phyloP scores from a whole-genome alignment of 2,797 vertebrate genomes.

The Tarsius wallacei region DNA sequence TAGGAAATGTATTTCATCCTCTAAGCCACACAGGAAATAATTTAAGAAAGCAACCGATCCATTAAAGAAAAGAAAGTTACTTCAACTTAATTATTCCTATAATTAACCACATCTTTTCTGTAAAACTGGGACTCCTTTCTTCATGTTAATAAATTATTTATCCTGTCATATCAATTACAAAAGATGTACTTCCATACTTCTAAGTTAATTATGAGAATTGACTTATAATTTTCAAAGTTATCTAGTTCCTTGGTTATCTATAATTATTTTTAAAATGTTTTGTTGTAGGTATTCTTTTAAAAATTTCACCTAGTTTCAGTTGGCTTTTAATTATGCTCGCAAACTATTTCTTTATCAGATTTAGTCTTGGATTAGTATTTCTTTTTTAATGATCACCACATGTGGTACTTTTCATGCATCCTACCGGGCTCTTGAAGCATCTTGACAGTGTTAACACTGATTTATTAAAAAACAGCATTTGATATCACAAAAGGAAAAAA shows the following conservation, averaged over 20 bases:
- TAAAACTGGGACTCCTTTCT: background rate
- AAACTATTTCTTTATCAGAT: background rate
- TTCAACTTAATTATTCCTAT: background rate
- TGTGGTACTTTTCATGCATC: background rate
- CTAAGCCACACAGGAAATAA: slow-evolving; percentile 48
- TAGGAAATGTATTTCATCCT: slow-evolving; percentile 3
- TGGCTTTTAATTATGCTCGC: slow-evolving; percentile 7
- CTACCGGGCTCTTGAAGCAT: background rate
- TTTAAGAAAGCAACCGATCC: slow-evolving; percentile 9
- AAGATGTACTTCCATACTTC: background rate
- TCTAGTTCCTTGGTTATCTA: background rate
- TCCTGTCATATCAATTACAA: slow-evolving; percentile 17
- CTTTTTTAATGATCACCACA: background rate
- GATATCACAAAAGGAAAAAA: background rate
- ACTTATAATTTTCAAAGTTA: background rate
- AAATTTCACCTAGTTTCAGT: background rate
- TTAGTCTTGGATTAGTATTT: background rate
- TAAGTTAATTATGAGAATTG: slow-evolving; percentile 18
- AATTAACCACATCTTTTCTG: background rate
- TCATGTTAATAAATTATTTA: background rate
- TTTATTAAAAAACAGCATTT: background rate
- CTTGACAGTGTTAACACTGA: background rate
- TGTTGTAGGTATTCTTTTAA: background rate
- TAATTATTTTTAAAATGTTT: background rate
- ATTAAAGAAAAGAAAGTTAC: background rate